Percentiles rank a stretch among this genome's conserved stretches.
Conservation (phyloP, 2,888 invertebrate species). For the Amitus sp. region DNA sequence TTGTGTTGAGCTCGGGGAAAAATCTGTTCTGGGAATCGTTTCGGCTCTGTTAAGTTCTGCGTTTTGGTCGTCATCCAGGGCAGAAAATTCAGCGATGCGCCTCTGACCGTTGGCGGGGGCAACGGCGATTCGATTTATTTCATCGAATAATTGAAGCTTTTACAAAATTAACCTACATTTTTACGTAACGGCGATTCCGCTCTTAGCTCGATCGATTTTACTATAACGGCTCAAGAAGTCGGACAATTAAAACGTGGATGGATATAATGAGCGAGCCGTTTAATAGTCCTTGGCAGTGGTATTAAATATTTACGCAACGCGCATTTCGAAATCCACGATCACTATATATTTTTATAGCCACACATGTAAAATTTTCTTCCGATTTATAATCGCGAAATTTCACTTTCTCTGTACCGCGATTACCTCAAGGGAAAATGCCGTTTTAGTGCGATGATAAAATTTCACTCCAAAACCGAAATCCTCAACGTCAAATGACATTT, state of each 20-base stretch:
- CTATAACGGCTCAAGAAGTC: no score
- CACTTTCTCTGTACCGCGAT: constrained; percentile 34
- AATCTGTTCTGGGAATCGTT: no score
- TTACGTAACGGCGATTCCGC: no score
- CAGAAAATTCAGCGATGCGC: constrained; percentile 7
- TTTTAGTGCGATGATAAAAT: constrained; percentile 29
- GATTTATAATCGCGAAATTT: constrained; percentile 23
- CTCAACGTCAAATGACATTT: not conserved
- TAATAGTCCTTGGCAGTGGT: constrained; percentile 3
- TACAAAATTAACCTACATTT: no score
- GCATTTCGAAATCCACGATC: not conserved
- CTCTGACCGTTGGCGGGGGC: not conserved
- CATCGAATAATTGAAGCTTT: no score
- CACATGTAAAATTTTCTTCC: constrained; percentile 15
- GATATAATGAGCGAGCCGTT: not conserved
- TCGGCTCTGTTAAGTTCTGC: no score
- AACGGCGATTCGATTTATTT: no score
- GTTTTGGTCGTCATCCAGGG: constrained; percentile 7
- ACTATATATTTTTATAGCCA: not conserved
- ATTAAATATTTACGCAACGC: not conserved
- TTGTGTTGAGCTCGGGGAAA: no score
- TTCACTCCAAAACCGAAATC: constrained; percentile 14
- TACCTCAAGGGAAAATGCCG: constrained; percentile 33
- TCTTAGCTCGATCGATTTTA: no score
- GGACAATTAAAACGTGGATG: not conserved